phyloP scores from a whole-genome alignment of 2,113 vertebrate genomes.

The Mesoclemmys tuberculata region DNA sequence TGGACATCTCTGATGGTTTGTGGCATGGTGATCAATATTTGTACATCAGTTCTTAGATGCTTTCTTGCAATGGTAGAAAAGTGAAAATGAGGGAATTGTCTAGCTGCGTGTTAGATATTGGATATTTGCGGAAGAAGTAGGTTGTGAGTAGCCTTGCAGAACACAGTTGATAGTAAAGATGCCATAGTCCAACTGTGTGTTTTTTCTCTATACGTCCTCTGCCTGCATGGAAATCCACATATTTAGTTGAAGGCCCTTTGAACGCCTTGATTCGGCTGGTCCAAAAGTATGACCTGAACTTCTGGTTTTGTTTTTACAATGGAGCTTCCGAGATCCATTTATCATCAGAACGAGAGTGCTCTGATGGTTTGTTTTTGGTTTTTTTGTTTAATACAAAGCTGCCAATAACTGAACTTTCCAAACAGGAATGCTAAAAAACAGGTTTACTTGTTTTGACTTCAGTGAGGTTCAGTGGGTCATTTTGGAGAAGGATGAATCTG shows the following conservation, averaged over 20 bases:
- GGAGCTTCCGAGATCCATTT: background rate
- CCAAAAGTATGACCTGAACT: background rate
- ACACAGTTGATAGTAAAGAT: background rate
- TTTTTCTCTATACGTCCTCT: background rate
- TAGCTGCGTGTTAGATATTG: background rate
- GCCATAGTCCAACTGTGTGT: too few species aligned
- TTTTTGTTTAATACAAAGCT: background rate
- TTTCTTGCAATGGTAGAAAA: background rate
- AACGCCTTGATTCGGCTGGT: too few species aligned
- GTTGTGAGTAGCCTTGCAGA: background rate
- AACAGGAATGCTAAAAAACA: background rate
- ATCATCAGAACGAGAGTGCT: background rate
- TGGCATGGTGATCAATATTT: background rate
- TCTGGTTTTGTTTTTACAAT: background rate
- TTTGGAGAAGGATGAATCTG: background rate
- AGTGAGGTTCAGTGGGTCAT: background rate
- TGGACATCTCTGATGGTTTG: background rate
- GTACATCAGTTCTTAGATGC: background rate
- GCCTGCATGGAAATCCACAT: background rate
- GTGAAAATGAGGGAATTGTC: background rate
- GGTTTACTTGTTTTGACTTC: background rate
- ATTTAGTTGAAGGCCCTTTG: background rate
- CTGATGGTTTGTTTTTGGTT: background rate
- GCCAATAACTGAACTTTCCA: background rate
- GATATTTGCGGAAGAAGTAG: background rate